These are phyloP conservation scores for Tethya wilhelma DNA, from an alignment of 37 sponge, comb jelly and placozoan species.

Conservation along the genomic window DNA sequence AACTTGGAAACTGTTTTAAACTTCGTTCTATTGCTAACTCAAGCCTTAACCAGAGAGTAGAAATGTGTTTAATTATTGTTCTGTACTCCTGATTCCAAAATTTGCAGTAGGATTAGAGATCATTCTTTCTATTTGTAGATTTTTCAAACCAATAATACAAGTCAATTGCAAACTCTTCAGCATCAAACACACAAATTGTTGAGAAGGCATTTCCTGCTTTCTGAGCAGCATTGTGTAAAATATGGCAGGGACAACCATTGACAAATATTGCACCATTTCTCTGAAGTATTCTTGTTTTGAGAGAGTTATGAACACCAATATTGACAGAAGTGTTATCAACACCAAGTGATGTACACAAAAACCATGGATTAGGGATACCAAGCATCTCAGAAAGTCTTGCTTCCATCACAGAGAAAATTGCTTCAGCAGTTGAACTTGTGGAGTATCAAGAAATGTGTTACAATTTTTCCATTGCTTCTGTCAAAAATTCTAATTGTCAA, in stretches of 20 bases:
- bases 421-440: conserved; percentile 43
- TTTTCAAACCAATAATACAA: conserved; percentile 62
- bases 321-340: conserved; percentile 61
- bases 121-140: conserved; percentile 56
- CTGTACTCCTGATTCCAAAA: conserved; percentile 64
- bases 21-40: conserved; percentile 12
- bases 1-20: conserved; percentile 15
- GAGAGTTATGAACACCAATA: conserved; percentile 52
- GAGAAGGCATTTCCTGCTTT: conserved; percentile 26
- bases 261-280: conserved; percentile 41
- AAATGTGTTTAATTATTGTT: conserved; percentile 50
- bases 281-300: conserved; percentile 53
- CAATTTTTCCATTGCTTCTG: conserved; percentile 7
- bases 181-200: conserved; percentile 28
- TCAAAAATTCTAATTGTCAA: conserved; percentile 58
- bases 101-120: conserved; percentile 22
- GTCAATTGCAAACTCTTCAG: conserved; percentile 52
- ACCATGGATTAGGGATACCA: conserved; percentile 19
- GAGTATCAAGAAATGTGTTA: conserved; percentile 26
- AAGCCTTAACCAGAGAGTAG: conserved; percentile 57
- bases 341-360: conserved; percentile 25
- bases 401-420: conserved; percentile 37
- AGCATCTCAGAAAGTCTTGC: conserved; percentile 16
- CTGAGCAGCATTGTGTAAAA: conserved; percentile 39
- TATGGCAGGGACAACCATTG: conserved; percentile 63